These are phyloP conservation scores for Eurypyga helias DNA, from an alignment of 2,113 vertebrate genomes.

Conservation along the genomic window DNA sequence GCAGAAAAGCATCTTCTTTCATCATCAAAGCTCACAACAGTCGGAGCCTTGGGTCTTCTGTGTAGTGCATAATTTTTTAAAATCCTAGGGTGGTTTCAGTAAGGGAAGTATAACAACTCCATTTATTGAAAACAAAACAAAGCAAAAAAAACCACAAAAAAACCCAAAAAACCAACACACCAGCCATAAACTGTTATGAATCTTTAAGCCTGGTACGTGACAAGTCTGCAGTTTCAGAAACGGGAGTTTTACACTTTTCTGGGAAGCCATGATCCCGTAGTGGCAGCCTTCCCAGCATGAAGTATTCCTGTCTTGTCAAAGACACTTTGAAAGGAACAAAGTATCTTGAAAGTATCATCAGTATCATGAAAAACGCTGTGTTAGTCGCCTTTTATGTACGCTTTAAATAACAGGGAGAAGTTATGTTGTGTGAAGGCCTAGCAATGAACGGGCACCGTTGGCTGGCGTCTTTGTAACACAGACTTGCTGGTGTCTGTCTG, in stretches of 20 bases:
- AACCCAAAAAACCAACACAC: no score
- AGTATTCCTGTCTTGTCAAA: constrained; percentile 10
- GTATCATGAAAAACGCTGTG: not conserved
- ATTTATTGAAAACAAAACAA: not conserved
- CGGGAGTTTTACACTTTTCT: not conserved
- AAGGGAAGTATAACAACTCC: not conserved
- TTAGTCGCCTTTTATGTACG: not conserved
- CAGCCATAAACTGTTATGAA: not conserved
- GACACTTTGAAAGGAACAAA: constrained; percentile 15
- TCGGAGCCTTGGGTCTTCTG: not conserved
- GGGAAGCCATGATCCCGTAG: not conserved
- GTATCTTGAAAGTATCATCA: not conserved
- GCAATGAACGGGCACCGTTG: not conserved
- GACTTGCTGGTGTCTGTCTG: not conserved
- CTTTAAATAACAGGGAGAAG: constrained; percentile 24
- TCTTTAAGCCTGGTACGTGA: not conserved
- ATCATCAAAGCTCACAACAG: not conserved
- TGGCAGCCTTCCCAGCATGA: not conserved
- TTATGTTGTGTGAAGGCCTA: not conserved
- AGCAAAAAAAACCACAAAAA: not conserved
- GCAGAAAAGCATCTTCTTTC: not conserved
- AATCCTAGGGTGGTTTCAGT: not conserved
- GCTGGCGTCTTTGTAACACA: not conserved
- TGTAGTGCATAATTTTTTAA: not conserved
- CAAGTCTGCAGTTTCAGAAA: not conserved